Evolutionary conservation across 1,140 invertebrate genomes (phyloP), one percentile per base, ranked within the genome.

Genomic region (Drosophila mayri): DNA sequence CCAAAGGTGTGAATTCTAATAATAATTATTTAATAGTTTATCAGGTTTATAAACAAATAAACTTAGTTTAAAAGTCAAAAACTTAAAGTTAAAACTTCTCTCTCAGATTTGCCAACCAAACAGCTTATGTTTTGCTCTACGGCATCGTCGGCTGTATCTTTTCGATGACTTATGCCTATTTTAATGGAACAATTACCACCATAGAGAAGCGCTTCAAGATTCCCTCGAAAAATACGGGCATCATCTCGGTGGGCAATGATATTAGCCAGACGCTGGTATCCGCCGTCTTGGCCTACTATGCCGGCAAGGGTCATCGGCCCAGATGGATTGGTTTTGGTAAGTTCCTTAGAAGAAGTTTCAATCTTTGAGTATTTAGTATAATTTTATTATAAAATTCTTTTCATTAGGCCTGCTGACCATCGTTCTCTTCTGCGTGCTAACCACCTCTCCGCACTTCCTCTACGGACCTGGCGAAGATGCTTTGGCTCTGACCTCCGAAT

Each of bases 171-270:
- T 96, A 95, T 80, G 94, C 96, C 3, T 97, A 97, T 85, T 96
- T 96, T 67, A 96, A 96, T 80, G 96, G 96, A 11, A 96, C 95
- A 8, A 95, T 97, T 44, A 96, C 96, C 35, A 97, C 96, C 1
- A 93, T 97, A 30, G 96, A 97, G 90, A 97, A 97, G 83, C 94
- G 96, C 72, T 97, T 96, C 87, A 96, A 96, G 81, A 96, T 97
- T 81, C 95, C 96, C 1, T 96, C 95, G 10, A 95, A 95, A 91
- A 96, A 95, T 37, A 96, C 95, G 58, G 96, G 95, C 44, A 94
- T 96, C 50, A 96, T 96, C 70, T 95, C 95, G 18, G 95, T 96
- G 50, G 95, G 95, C 14, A 96, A 96, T 90, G 95, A 91, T 8
- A 82, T 92, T 1, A 92, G 83, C 14, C 83, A 92, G 43, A 83